phyloP scores from a whole-genome alignment of 1,140 invertebrate genomes.

The Temnothorax longispinosus region DNA sequence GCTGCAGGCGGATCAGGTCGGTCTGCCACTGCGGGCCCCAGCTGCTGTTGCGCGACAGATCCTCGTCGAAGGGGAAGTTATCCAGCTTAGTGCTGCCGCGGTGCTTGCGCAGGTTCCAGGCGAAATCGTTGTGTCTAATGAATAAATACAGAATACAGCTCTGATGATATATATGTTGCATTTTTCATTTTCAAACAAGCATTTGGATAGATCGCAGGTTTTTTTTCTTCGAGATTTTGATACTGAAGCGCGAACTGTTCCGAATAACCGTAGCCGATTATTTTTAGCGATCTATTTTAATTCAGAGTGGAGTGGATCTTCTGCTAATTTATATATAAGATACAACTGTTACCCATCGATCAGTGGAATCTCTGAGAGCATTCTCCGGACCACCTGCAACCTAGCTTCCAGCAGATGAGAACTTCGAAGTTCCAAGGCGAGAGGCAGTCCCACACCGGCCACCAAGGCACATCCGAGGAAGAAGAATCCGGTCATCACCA shows the following conservation, averaged over 20 bases:
- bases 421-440: conserved; percentile 87
- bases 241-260: background rate
- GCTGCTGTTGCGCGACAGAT: conserved; percentile 86
- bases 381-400: conserved; percentile 86
- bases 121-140: conserved; percentile 91
- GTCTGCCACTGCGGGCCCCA: conserved; percentile 86
- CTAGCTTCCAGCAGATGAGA: conserved; percentile 87
- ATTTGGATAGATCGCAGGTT: background rate
- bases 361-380: conserved; percentile 86
- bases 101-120: conserved; percentile 93
- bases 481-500: conserved; percentile 81
- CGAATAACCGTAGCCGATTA: background rate
- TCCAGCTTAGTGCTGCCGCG: conserved; percentile 89
- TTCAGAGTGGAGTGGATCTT: background rate
- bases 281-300: conserved; percentile 33
- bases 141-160: background rate
- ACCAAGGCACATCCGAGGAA: conserved; percentile 83
- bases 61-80: conserved; percentile 90
- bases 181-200: background rate
- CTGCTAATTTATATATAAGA: conserved; percentile 5
- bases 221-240: background rate
- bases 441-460: conserved; percentile 85
- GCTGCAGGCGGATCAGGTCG: conserved; percentile 85
- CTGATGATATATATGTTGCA: background rate
- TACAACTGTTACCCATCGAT: conserved; percentile 85